Evolutionary conservation across 2,888 invertebrate genomes (phyloP).

Genomic region (Lapara coniferarum): DNA sequence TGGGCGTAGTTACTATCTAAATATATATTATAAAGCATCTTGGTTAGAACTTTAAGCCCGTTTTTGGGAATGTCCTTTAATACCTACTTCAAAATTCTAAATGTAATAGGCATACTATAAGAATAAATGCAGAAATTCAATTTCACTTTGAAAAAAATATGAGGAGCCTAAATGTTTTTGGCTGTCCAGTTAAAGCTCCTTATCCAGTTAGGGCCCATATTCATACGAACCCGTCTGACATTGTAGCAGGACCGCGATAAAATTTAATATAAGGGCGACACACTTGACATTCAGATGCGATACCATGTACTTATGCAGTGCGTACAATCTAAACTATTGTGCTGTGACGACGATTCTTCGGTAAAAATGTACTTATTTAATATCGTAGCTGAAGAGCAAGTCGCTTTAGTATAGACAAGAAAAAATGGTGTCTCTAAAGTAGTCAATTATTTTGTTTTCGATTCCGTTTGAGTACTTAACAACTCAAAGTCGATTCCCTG

Average conservation of each 20-base stretch:
- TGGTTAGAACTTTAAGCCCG: too few species aligned
- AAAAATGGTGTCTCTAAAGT: too few species aligned
- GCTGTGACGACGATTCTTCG: not conserved
- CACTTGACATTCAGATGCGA: conserved; percentile 9
- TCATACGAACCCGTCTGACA: conserved; percentile 14
- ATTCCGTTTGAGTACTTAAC: too few species aligned
- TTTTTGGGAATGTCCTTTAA: not conserved
- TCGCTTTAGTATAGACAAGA: too few species aligned
- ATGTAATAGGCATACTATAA: not conserved
- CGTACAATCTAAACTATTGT: not conserved
- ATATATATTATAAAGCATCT: too few species aligned
- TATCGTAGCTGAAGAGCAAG: too few species aligned
- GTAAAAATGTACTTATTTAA: too few species aligned
- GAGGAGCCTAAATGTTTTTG: not conserved
- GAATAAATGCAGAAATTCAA: conserved; percentile 1
- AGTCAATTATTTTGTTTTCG: too few species aligned
- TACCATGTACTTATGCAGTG: not conserved
- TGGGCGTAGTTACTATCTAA: too few species aligned
- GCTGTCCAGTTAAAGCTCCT: conserved; percentile 7
- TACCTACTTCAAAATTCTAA: not conserved
- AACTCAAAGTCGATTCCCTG: too few species aligned
- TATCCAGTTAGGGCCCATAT: conserved; percentile 15
- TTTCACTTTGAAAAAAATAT: not conserved
- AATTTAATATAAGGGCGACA: conserved; percentile 16
- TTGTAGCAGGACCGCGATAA: not conserved